A percentile compares a stretch with the other conserved stretches of the same genome.
phyloP scores from a whole-genome alignment of 2,113 vertebrate species.

The Fregata magnificens region DNA sequence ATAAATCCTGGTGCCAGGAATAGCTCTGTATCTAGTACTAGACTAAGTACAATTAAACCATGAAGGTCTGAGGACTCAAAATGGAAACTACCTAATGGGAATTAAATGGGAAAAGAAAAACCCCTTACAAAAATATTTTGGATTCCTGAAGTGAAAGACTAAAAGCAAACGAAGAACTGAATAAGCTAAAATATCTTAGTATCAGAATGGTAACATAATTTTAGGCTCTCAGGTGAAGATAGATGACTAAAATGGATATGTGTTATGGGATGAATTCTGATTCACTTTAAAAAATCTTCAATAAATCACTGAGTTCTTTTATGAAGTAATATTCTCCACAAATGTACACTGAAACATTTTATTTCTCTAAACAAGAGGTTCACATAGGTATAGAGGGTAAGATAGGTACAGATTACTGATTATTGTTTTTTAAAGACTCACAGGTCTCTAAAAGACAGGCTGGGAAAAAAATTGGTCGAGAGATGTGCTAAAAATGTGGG shows the following conservation, averaged over 20 bases:
- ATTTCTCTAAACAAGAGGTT: background rate
- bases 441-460: background rate
- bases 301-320: background rate
- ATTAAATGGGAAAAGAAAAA: background rate
- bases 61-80: background rate
- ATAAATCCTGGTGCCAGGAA: background rate
- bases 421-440: background rate
- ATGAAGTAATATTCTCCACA: background rate
- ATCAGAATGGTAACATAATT: background rate
- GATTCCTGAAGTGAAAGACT: background rate
- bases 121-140: background rate
- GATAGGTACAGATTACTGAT: background rate
- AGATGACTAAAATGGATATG: background rate
- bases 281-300: background rate
- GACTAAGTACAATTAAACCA: background rate
- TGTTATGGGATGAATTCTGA: background rate
- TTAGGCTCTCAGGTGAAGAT: background rate
- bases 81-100: background rate
- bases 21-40: background rate
- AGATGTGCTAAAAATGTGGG: background rate
- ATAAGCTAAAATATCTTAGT: background rate
- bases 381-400: background rate
- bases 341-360: background rate
- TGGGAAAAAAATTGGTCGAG: background rate
- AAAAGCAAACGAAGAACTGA: background rate